Conservation (phyloP, 2,797 vertebrate species). For the Mus caroli region DNA sequence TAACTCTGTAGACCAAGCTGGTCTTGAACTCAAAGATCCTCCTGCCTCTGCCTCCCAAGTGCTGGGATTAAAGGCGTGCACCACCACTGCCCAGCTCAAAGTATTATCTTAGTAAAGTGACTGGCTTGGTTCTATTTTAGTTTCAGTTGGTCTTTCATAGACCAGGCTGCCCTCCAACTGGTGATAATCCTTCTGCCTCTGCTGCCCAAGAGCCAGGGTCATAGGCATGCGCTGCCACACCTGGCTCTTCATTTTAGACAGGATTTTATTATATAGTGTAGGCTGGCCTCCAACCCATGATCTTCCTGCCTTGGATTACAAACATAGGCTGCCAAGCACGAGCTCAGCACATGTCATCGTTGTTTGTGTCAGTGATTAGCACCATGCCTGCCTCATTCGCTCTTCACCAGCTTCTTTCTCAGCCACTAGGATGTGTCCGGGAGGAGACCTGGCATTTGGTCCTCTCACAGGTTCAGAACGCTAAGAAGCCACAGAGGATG, state of each 20-base stretch:
- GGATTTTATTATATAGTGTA: not conserved
- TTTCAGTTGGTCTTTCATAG: not conserved
- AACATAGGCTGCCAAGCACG: not conserved
- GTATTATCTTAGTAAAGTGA: not conserved
- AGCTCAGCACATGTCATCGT: not conserved
- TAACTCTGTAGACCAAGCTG: too few species aligned
- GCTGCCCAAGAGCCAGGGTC: not conserved
- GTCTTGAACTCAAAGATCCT: too few species aligned
- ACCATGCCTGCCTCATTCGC: not conserved
- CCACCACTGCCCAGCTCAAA: not conserved
- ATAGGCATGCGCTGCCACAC: not conserved
- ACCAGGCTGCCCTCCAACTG: not conserved
- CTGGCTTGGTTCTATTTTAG: not conserved
- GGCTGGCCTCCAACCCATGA: not conserved
- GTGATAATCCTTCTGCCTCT: not conserved
- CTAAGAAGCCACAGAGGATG: not conserved
- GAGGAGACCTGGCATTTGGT: not conserved
- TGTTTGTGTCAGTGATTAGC: not conserved
- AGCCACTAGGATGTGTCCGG: not conserved
- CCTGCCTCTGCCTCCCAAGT: too few species aligned
- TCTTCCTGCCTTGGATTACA: not conserved
- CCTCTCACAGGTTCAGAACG: not conserved
- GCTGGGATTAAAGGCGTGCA: too few species aligned
- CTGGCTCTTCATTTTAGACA: not conserved
- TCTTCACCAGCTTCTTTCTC: not conserved